Conservation (phyloP, 2,888 invertebrate species). For the Julus scanicus region DNA sequence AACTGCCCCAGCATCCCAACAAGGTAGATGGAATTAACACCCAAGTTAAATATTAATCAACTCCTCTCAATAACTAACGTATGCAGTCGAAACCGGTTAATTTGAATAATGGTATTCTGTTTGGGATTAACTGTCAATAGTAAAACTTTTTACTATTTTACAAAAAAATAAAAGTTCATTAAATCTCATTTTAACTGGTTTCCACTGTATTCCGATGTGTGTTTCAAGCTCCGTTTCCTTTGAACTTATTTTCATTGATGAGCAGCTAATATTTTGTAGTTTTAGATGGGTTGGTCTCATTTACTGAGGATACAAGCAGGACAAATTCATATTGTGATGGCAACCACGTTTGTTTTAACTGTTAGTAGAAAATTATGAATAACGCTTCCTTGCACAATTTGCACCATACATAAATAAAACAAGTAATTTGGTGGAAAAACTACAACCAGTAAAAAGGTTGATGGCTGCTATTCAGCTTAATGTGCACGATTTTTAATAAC, state of each 20-base stretch:
- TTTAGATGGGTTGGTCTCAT: conserved; percentile 50
- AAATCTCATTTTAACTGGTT: not conserved
- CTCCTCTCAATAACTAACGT: not conserved
- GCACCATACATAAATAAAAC: conserved; percentile 17
- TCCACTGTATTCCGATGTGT: not conserved
- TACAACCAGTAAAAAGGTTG: not conserved
- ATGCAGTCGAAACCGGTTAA: not conserved
- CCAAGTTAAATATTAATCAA: not conserved
- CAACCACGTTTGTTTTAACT: conserved; percentile 55
- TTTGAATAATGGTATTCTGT: not conserved
- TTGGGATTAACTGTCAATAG: not conserved
- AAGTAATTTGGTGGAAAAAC: not conserved
- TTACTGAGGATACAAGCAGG: conserved; percentile 51
- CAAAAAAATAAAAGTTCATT: not conserved
- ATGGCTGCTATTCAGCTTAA: conserved; percentile 14
- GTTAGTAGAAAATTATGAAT: conserved; percentile 53
- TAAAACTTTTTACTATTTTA: not conserved
- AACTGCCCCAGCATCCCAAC: conserved; percentile 52
- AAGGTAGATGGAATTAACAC: conserved; percentile 49
- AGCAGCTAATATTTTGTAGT: conserved; percentile 48
- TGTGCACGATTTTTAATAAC: not conserved
- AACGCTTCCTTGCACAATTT: conserved; percentile 47
- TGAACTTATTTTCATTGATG: conserved; percentile 16
- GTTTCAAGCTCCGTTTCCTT: not conserved
- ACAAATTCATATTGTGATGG: conserved; percentile 55